These are phyloP conservation scores for Elysia chlorotica DNA, from an alignment of 1,140 invertebrate genomes.

Conservation along the genomic window DNA sequence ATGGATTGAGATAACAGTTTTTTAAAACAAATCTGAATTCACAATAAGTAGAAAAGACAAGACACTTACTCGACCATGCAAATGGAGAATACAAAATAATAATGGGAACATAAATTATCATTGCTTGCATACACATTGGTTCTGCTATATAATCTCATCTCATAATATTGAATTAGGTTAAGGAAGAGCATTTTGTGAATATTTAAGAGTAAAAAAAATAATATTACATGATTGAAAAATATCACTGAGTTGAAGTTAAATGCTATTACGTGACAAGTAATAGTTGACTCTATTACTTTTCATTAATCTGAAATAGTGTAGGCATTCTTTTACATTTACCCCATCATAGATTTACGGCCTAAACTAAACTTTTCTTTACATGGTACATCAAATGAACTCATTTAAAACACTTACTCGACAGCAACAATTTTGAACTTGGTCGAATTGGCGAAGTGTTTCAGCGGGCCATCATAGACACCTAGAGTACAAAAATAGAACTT, in stretches of 20 bases:
- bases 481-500: too few relatives aligned
- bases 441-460: conserved; percentile 38
- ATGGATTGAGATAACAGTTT: too few relatives aligned
- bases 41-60: not conserved
- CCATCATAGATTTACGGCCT: too few relatives aligned
- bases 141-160: not conserved
- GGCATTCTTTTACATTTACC: not conserved
- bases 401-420: conserved; percentile 41
- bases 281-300: not conserved
- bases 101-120: not conserved
- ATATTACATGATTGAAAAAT: not conserved
- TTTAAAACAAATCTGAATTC: conserved; percentile 1
- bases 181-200: not conserved
- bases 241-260: not conserved
- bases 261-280: not conserved
- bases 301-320: not conserved
- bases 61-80: not conserved
- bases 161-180: not conserved
- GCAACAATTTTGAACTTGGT: conserved; percentile 43
- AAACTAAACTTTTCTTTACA: not conserved
- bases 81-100: too few relatives aligned
- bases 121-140: not conserved
- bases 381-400: not conserved
- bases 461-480: conserved; percentile 42
- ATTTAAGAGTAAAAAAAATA: not conserved